Conservation (phyloP, 37 sponge, comb jelly and placozoan species). For the Lycopodina hypogea region DNA sequence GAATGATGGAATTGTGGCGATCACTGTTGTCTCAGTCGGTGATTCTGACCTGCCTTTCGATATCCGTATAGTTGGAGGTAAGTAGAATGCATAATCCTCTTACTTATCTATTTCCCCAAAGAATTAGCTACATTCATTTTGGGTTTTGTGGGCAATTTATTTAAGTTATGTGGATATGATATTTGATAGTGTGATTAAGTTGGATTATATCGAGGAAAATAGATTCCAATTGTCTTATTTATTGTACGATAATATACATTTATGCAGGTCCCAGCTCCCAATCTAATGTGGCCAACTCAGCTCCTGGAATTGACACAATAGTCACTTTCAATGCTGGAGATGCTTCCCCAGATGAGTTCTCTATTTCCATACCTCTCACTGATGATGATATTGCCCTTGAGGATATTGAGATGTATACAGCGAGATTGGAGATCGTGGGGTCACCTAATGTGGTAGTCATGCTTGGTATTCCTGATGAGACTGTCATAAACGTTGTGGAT, state of each 20-base stretch:
- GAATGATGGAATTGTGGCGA: background rate
- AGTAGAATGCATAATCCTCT: no score
- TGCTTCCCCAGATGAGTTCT: background rate
- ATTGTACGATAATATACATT: no score
- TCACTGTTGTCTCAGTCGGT: background rate
- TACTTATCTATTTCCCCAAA: no score
- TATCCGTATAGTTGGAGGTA: slow-evolving; percentile 19
- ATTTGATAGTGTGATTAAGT: no score
- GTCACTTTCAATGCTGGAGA: slow-evolving; percentile 13
- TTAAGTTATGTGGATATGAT: no score
- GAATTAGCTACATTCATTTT: no score
- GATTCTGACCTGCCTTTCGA: background rate
- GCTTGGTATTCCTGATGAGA: background rate
- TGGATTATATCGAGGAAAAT: no score
- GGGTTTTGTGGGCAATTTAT: no score
- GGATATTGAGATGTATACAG: slow-evolving; percentile 16
- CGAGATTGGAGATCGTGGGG: background rate
- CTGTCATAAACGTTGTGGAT: slow-evolving; percentile 7
- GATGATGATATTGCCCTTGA: slow-evolving; percentile 36
- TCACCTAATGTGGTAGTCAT: background rate
- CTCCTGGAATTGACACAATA: slow-evolving; percentile 12
- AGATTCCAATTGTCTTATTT: no score
- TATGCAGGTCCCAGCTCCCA: slow-evolving; percentile 24
- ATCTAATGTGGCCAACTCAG: slow-evolving; percentile 6
- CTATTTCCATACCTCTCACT: background rate